Percentiles rank a stretch among this genome's conserved stretches.
phyloP scores from a whole-genome alignment of 2,113 vertebrate species.

The Odobenus rosmarus region DNA sequence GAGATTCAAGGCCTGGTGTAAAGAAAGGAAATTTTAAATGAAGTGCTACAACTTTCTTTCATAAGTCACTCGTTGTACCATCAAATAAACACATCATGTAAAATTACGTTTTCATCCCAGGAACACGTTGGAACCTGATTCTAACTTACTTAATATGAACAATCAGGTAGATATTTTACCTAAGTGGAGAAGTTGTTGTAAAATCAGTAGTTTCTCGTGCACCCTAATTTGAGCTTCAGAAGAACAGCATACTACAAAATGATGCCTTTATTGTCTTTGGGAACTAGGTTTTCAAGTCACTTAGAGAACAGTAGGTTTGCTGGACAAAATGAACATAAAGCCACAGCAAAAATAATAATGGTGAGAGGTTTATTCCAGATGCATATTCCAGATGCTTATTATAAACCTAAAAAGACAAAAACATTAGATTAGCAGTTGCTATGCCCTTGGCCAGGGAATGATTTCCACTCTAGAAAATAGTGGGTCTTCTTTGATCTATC shows the following conservation, averaged over 20 bases:
- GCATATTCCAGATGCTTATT: neutral
- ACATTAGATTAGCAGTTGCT: neutral
- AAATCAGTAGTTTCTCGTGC: neutral
- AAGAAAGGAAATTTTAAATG: neutral
- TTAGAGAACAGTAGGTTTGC: conserved; percentile 18
- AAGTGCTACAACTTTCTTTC: neutral
- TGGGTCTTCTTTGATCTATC: neutral
- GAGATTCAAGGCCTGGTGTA: neutral
- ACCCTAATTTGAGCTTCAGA: neutral
- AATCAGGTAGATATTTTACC: neutral
- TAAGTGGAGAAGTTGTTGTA: neutral
- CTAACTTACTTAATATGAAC: neutral
- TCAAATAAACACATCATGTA: neutral
- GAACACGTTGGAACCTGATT: neutral
- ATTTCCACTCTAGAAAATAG: neutral
- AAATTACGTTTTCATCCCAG: neutral
- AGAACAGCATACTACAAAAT: neutral
- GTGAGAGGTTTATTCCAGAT: neutral
- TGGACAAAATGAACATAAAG: neutral
- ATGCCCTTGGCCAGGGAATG: neutral
- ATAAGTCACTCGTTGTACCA: neutral
- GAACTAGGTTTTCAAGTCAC: neutral
- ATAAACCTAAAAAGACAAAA: neutral
- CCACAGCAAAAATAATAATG: neutral
- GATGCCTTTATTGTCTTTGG: conserved; percentile 11